These are phyloP conservation scores for Euborellia annulipes DNA, from an alignment of 1,140 invertebrate genomes.

Conservation along the genomic window DNA sequence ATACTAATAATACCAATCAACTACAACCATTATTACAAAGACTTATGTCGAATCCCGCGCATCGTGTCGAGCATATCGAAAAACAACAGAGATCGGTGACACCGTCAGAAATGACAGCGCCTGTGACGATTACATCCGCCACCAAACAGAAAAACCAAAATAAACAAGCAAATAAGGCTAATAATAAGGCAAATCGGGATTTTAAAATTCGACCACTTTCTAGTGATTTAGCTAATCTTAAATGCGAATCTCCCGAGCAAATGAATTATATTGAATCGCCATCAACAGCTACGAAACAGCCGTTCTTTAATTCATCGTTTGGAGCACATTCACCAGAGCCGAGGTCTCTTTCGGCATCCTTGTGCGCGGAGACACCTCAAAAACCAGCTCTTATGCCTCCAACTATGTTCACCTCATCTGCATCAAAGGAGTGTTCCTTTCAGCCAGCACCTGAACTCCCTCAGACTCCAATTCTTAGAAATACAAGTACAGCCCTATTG, in stretches of 20 bases:
- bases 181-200: neutral
- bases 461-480: neutral
- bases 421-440: conserved; percentile 6
- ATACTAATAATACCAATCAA: neutral
- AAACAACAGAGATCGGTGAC: conserved; percentile 63
- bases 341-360: conserved; percentile 29
- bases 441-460: neutral
- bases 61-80: conserved; percentile 74
- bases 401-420: conserved; percentile 47
- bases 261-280: neutral
- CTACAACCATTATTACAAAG: conserved; percentile 38
- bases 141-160: neutral
- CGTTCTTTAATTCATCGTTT: neutral
- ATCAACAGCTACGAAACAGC: neutral
- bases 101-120: conserved; percentile 33
- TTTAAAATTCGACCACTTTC: neutral
- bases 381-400: conserved; percentile 64
- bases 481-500: neutral
- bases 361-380: conserved; percentile 32
- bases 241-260: neutral
- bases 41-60: conserved; percentile 62
- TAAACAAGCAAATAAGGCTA: neutral
- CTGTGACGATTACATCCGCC: conserved; percentile 13
- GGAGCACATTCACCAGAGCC: conserved; percentile 19
- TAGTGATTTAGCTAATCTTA: neutral